Conservation (phyloP, 1,140 invertebrate species). For the Plutomurus gul region DNA sequence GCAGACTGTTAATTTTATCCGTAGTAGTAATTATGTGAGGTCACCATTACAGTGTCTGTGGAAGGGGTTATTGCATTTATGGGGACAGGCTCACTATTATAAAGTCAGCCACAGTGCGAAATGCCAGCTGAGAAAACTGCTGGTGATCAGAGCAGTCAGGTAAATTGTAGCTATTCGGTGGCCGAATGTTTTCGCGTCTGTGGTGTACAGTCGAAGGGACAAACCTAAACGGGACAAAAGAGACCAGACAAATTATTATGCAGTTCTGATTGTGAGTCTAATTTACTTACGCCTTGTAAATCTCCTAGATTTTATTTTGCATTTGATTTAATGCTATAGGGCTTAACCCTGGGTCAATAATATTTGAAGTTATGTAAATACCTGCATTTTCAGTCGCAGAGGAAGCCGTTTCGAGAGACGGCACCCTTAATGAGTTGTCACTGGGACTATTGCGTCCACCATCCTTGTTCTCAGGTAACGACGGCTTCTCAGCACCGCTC, state of each 20-base stretch:
- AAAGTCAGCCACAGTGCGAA: slow-evolving; percentile 33
- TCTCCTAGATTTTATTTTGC: neutral
- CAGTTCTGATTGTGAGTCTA: too few species aligned
- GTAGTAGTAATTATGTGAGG: too few species aligned
- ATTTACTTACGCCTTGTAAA: neutral
- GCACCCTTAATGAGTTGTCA: slow-evolving; percentile 35
- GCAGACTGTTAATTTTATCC: too few species aligned
- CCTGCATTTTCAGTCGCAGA: slow-evolving; percentile 38
- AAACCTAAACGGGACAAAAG: slow-evolving; percentile 32
- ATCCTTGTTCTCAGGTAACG: neutral
- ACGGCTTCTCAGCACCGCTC: neutral
- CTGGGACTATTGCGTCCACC: slow-evolving; percentile 9
- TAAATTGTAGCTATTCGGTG: slow-evolving; percentile 31
- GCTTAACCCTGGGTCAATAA: too few species aligned
- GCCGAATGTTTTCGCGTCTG: slow-evolving; percentile 11
- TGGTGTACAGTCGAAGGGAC: slow-evolving; percentile 31
- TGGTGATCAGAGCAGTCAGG: slow-evolving; percentile 43
- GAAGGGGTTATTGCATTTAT: neutral
- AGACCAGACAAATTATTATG: neutral
- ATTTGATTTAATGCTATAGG: too few species aligned
- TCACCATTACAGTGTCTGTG: neutral
- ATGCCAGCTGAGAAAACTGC: slow-evolving; percentile 35
- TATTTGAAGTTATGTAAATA: too few species aligned
- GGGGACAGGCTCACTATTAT: slow-evolving; percentile 35
- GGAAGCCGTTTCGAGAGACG: slow-evolving; percentile 45